These are phyloP conservation scores for Lasioglossum vierecki DNA, from an alignment of 2,888 invertebrate genomes.

Conservation along the genomic window DNA sequence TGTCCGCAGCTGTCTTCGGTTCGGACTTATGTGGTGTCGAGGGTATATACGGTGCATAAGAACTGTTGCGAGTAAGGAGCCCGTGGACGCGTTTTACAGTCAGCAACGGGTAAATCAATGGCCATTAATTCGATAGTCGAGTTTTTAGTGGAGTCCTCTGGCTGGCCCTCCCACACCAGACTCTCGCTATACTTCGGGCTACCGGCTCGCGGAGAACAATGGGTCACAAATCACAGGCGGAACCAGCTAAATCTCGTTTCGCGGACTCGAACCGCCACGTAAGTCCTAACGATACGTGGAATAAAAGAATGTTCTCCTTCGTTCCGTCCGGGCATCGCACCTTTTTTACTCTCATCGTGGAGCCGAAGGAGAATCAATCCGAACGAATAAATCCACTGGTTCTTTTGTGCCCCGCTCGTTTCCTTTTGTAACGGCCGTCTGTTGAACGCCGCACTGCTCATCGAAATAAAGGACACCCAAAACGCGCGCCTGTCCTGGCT, in stretches of 20 bases:
- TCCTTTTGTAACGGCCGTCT: slow-evolving; percentile 15
- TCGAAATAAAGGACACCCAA: slow-evolving; percentile 15
- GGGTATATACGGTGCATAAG: slow-evolving; percentile 38
- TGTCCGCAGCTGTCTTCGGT: slow-evolving; percentile 26
- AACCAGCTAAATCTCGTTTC: slow-evolving; percentile 77
- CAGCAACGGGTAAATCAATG: slow-evolving; percentile 70
- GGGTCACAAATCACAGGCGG: slow-evolving; percentile 79
- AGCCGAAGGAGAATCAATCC: slow-evolving; percentile 39
- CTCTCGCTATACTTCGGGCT: slow-evolving; percentile 42
- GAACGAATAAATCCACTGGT: slow-evolving; percentile 44
- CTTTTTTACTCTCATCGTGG: slow-evolving; percentile 38
- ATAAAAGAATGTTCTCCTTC: slow-evolving; percentile 62
- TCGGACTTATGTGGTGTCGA: slow-evolving; percentile 45
- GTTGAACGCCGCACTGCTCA: slow-evolving; percentile 12
- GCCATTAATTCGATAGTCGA: slow-evolving; percentile 76
- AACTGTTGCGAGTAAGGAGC: slow-evolving; percentile 21
- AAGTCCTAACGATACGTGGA: slow-evolving; percentile 72
- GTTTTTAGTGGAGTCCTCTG: slow-evolving; percentile 72
- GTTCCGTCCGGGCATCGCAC: slow-evolving; percentile 51
- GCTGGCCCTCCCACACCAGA: slow-evolving; percentile 37
- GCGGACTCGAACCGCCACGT: slow-evolving; percentile 62
- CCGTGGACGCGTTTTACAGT: slow-evolving; percentile 47
- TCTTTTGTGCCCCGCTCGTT: slow-evolving; percentile 35
- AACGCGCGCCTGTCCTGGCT: background rate
- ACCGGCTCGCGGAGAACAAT: slow-evolving; percentile 74